Conservation (phyloP, 2,888 invertebrate genomes). For the Litoditis marina region DNA sequence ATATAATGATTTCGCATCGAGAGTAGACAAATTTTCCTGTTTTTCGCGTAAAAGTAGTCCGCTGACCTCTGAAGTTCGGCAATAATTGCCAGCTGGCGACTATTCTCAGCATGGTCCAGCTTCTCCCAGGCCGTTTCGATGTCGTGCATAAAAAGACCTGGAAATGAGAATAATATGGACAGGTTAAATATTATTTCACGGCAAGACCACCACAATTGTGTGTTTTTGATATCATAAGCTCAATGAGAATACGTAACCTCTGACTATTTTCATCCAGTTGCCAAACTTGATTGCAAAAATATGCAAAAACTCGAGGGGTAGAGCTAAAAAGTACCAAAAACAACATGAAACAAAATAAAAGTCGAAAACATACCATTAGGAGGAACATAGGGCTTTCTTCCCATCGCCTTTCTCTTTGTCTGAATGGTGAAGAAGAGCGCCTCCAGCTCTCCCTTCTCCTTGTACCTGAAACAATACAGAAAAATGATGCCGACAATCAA, state of each 20-base stretch:
- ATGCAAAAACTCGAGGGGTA: no score
- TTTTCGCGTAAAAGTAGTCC: no score
- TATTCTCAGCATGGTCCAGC: slow-evolving; percentile 88
- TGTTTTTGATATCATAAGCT: no score
- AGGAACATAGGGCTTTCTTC: slow-evolving; percentile 63
- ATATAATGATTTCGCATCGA: no score
- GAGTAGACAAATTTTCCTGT: no score
- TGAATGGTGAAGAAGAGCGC: slow-evolving; percentile 93
- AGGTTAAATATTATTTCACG: background rate
- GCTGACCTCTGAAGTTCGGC: slow-evolving; percentile 72
- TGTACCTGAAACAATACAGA: no score
- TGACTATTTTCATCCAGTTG: no score
- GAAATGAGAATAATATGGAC: slow-evolving; percentile 6
- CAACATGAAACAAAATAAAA: background rate
- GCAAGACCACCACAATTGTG: no score
- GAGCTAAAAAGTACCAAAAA: no score
- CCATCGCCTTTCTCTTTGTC: slow-evolving; percentile 87
- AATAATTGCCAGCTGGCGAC: slow-evolving; percentile 84
- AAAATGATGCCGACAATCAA: slow-evolving; percentile 70
- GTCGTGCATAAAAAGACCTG: slow-evolving; percentile 88
- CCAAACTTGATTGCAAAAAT: no score
- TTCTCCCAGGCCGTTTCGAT: slow-evolving; percentile 90
- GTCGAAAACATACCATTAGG: slow-evolving; percentile 47
- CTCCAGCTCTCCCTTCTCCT: slow-evolving; percentile 93
- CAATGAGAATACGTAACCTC: no score